phyloP scores from a whole-genome alignment of 2,797 vertebrate genomes.

The Astyanax mexicanus region DNA sequence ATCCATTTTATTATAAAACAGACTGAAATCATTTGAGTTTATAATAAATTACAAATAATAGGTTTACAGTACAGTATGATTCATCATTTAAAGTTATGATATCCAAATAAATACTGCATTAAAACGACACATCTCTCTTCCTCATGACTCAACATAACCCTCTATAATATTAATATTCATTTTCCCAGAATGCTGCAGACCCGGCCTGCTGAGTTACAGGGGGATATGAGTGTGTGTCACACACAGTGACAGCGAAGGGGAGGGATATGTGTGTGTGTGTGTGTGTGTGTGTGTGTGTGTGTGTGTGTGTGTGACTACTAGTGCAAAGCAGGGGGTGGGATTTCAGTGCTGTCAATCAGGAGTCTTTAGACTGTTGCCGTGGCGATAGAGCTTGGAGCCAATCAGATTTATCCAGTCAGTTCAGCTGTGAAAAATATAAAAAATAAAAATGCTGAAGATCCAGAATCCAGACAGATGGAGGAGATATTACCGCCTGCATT shows the following conservation, averaged over 20 bases:
- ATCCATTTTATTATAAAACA: no score
- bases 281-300: no score
- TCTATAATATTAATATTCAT: neutral
- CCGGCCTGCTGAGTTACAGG: neutral
- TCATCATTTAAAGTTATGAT: no score
- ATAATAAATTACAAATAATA: no score
- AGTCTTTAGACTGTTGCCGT: neutral
- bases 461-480: neutral
- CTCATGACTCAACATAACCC: neutral
- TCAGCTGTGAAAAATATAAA: neutral
- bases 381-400: neutral
- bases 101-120: neutral
- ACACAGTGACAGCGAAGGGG: no score
- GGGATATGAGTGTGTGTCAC: no score
- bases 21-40: no score
- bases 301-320: neutral
- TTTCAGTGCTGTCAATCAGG: neutral
- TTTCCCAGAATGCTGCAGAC: neutral
- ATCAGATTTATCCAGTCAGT: neutral
- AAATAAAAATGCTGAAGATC: neutral
- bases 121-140: no score
- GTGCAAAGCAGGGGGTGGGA: neutral
- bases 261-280: no score
- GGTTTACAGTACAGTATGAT: no score
- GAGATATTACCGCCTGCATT: neutral